A percentile compares a stretch with the other conserved stretches of the same genome.
phyloP scores from a whole-genome alignment of 2,888 invertebrate genomes.

The Lepidochrysops patricia region DNA sequence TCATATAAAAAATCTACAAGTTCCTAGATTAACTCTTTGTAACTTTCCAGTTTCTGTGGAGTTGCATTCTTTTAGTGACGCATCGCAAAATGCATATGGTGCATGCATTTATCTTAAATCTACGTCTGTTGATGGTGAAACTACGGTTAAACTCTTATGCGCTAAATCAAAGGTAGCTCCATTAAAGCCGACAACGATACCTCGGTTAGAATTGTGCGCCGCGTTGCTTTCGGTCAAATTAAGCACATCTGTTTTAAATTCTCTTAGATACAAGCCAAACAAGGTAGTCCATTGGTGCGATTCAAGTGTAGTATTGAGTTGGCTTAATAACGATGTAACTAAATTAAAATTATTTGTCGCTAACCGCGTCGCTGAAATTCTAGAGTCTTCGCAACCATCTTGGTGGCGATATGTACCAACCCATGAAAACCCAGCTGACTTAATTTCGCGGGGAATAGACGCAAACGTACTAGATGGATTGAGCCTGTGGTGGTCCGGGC shows the following conservation, averaged over 20 bases:
- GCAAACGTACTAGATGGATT: background rate
- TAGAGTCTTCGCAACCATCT: background rate
- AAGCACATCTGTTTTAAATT: background rate
- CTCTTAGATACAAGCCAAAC: slow-evolving; percentile 10
- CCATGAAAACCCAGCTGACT: slow-evolving; percentile 18
- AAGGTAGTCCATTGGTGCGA: slow-evolving; percentile 19
- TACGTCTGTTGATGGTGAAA: background rate
- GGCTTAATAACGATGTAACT: slow-evolving; percentile 22
- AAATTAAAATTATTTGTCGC: slow-evolving; percentile 26
- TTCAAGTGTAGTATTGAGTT: slow-evolving; percentile 27
- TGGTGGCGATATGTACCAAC: slow-evolving; percentile 19
- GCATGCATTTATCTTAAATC: slow-evolving; percentile 18
- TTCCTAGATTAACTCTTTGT: slow-evolving; percentile 16
- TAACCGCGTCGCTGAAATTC: slow-evolving; percentile 14
- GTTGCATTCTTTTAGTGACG: slow-evolving; percentile 20
- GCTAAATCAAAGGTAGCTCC: slow-evolving; percentile 26
- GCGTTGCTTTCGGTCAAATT: slow-evolving; percentile 13
- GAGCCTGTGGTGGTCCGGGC: slow-evolving; percentile 18
- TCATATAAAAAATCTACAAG: slow-evolving; percentile 8
- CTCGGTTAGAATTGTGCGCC: slow-evolving; percentile 22
- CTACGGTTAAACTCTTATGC: too few relatives aligned
- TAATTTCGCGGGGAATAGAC: slow-evolving; percentile 18
- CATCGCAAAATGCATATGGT: slow-evolving; percentile 16
- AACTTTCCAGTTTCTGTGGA: slow-evolving; percentile 9
- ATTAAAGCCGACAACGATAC: slow-evolving; percentile 23